phyloP scores from a whole-genome alignment of 2,113 vertebrate genomes.

The Myrmecophaga tridactyla region DNA sequence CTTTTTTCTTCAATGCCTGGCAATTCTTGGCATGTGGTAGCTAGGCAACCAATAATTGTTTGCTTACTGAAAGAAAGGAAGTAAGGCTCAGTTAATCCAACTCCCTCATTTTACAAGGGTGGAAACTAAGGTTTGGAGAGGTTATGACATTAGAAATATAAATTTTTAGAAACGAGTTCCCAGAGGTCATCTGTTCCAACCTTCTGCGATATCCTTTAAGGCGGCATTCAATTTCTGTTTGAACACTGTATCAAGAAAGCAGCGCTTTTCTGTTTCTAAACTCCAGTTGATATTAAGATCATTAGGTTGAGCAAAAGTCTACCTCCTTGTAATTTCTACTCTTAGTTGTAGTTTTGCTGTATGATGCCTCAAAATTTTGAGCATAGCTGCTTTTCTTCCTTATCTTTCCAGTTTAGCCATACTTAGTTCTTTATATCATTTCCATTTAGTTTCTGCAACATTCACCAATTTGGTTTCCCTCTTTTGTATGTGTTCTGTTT shows the following conservation, averaged over 20 bases:
- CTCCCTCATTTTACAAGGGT: neutral
- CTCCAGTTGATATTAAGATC: neutral
- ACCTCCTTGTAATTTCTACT: neutral
- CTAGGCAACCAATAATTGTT: neutral
- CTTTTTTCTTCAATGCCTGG: neutral
- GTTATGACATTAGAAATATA: neutral
- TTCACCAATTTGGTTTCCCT: constrained; percentile 37
- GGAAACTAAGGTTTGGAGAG: neutral
- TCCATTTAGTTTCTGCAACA: constrained; percentile 41
- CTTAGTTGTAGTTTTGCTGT: neutral
- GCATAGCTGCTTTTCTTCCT: neutral
- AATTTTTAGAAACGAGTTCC: neutral
- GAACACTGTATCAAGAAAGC: neutral
- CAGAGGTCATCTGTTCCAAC: neutral
- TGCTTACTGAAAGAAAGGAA: neutral
- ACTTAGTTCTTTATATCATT: constrained; percentile 28
- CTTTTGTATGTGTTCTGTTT: constrained; percentile 15
- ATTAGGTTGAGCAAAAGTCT: neutral
- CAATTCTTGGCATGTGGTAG: neutral
- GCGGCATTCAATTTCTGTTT: constrained; percentile 26
- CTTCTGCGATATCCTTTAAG: neutral
- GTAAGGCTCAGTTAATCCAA: neutral
- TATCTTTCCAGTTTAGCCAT: neutral
- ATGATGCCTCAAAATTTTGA: neutral
- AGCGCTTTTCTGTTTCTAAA: neutral